phyloP scores from a whole-genome alignment of 2,797 vertebrate genomes.

The Enteromius argenteus region DNA sequence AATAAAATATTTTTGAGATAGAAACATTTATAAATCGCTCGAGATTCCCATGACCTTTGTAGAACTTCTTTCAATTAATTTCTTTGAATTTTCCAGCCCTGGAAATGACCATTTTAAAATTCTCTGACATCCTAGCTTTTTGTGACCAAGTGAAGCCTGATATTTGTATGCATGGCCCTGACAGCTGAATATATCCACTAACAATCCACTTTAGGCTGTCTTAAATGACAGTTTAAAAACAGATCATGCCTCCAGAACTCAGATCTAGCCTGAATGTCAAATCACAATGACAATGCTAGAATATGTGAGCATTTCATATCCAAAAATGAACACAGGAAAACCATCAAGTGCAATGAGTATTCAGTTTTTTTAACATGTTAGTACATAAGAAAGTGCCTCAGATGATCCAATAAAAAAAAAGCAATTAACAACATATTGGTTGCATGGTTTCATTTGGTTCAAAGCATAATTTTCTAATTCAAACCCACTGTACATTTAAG shows the following conservation, averaged over 20 bases:
- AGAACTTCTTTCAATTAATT: not conserved
- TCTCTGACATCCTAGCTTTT: not conserved
- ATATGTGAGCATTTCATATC: not conserved
- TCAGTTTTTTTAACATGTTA: not conserved
- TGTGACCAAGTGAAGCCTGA: not conserved
- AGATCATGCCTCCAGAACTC: not conserved
- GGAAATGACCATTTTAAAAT: not conserved
- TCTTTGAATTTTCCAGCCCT: not conserved
- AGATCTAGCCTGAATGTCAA: not conserved
- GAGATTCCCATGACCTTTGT: not conserved
- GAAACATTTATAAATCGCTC: not conserved
- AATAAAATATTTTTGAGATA: not conserved
- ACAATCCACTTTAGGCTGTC: not conserved
- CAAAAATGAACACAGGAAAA: constrained; percentile 2
- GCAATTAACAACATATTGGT: not conserved
- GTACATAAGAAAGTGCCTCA: not conserved
- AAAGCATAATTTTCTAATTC: not conserved
- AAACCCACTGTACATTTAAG: not conserved
- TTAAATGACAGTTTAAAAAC: constrained; percentile 1
- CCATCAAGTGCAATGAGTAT: not conserved
- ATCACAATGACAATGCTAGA: not conserved
- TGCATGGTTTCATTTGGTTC: not conserved
- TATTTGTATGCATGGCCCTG: not conserved
- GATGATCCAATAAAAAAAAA: not conserved
- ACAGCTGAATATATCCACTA: not conserved